Evolutionary conservation across 1,140 invertebrate genomes (phyloP), one percentile per base, ranked within the genome.

Genomic region (Xylocopa sonorina): DNA sequence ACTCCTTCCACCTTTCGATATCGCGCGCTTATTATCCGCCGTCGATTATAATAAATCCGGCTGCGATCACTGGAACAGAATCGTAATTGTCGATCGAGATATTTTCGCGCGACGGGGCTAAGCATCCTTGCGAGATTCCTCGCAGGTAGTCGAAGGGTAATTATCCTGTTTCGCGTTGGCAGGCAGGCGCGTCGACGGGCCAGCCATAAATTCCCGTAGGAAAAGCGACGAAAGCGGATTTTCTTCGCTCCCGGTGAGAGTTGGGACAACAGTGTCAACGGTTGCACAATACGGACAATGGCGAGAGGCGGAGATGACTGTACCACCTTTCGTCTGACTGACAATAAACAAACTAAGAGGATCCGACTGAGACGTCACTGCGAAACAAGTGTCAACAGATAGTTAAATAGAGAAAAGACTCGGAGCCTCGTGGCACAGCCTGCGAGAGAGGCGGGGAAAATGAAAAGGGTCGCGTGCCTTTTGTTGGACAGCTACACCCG

Each of bases 191-290:
- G 43, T 63, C n/a, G 41, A 29, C 27, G 41, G 41, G 58, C 57
- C n/a, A 27, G 60, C 14, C 79, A 62, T 72, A 77, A 81, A 83
- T 83, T 77, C 32, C 34, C 48, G 24, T 21, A 67, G 57, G n/a
- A 51, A 63, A 38, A 38, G 53, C 27, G 78, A 48, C 32, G 48
- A 43, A 38, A 50, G 21, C 16, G 57, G 3, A 48, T 53, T 63
- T 38, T 38, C 55, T 27, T 60, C 41, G 60, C 78, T 74, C 85
- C 78, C 18, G 74, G 76, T 64, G 84, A 83, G 84, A 88, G 84
- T 87, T 87, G 81, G 82, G 80, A 80, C 81, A 88, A 88, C 81
- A 87, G n/a, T 85, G 84, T 82, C 75, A 81, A 74, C 78, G 55
- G 58, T 84, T 85, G 79, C 79, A 78, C 71, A 82, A 86, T 73